Conservation (phyloP, 2,888 invertebrate species). For the Lasioglossum villosulum region DNA sequence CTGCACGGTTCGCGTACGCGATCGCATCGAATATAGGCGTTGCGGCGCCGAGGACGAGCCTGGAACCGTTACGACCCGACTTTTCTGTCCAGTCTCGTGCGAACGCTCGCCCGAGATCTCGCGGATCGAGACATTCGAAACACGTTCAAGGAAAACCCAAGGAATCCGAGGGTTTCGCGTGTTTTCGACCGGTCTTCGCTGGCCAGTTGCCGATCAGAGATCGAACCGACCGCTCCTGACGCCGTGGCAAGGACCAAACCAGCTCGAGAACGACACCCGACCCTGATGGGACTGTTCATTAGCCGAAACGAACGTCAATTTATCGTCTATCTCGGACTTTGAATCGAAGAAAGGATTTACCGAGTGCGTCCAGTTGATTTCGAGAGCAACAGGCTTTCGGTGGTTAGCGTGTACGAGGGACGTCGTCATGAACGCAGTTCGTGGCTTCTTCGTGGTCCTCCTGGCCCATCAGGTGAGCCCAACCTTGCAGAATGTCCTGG, state of each 20-base stretch:
- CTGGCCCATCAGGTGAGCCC: constrained; percentile 66
- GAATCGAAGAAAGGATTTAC: not conserved
- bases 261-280: not conserved
- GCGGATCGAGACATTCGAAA: not conserved
- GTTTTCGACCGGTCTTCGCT: not conserved
- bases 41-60: constrained; percentile 75
- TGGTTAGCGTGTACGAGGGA: not conserved
- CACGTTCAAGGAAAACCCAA: constrained; percentile 28
- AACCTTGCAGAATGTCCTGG: not conserved
- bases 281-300: not conserved
- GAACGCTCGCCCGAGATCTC: constrained; percentile 74
- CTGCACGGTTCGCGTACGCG: constrained; percentile 61
- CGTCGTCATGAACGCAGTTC: constrained; percentile 63
- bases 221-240: not conserved
- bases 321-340: not conserved
- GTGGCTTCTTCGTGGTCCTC: constrained; percentile 58
- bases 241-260: not conserved
- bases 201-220: constrained; percentile 22
- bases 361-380: not conserved
- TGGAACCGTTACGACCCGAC: constrained; percentile 79
- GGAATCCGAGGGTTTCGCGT: constrained; percentile 5
- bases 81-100: constrained; percentile 80
- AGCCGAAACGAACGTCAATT: not conserved
- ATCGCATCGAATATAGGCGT: constrained; percentile 56
- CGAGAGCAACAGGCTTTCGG: no score